These are phyloP conservation scores for Engystomops pustulosus DNA, from an alignment of 2,113 vertebrate species.

Conservation along the genomic window DNA sequence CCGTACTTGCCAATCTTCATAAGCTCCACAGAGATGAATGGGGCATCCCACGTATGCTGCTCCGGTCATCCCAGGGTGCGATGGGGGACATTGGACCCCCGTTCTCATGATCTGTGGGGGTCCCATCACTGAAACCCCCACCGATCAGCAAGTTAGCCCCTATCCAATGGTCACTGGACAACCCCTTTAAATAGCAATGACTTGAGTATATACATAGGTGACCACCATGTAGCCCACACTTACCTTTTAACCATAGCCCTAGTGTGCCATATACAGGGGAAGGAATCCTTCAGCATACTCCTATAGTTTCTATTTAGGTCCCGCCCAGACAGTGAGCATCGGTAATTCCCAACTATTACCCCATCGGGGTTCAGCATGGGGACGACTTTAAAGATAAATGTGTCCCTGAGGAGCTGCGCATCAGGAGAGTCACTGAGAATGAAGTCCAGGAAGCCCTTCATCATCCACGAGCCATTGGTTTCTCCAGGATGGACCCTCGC, in stretches of 20 bases:
- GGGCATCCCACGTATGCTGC: too few species aligned
- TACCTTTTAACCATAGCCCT: constrained; percentile 88
- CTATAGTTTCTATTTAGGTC: constrained; percentile 90
- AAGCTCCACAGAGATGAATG: too few species aligned
- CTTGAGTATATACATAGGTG: too few species aligned
- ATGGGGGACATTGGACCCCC: too few species aligned
- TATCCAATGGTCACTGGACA: too few species aligned
- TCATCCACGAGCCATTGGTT: constrained; percentile 88
- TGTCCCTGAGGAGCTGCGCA: constrained; percentile 81
- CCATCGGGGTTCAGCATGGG: constrained; percentile 96
- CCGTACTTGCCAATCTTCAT: too few species aligned
- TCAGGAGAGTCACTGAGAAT: constrained; percentile 82
- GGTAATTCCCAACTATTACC: constrained; percentile 91
- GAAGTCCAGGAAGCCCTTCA: constrained; percentile 89
- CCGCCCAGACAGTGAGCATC: constrained; percentile 85
- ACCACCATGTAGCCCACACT: constrained; percentile 34
- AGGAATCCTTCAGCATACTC: constrained; percentile 74
- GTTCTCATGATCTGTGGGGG: too few species aligned
- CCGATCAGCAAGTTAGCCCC: too few species aligned
- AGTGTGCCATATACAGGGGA: constrained; percentile 86
- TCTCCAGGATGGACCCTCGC: constrained; percentile 89
- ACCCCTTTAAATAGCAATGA: too few species aligned
- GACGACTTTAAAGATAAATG: constrained; percentile 90
- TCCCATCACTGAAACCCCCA: too few species aligned
- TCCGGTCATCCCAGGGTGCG: too few species aligned